phyloP scores from a whole-genome alignment of 2,888 invertebrate genomes.

The Ptycholaimellus sp. region DNA sequence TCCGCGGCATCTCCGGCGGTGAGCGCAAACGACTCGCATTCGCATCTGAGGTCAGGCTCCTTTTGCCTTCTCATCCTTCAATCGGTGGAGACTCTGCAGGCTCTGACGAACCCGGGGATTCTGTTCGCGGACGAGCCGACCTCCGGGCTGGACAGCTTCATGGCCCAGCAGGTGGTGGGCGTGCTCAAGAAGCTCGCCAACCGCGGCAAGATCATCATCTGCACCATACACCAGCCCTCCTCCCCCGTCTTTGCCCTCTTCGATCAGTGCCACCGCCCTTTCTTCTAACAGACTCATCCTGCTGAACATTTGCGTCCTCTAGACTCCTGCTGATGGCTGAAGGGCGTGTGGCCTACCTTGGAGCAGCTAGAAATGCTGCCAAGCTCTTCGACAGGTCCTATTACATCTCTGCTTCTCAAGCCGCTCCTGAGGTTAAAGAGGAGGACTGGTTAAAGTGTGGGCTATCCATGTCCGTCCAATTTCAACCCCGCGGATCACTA shows the following conservation, averaged over 20 bases:
- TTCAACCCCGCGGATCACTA: constrained; percentile 27
- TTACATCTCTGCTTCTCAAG: constrained; percentile 20
- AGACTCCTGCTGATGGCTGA: constrained; percentile 51
- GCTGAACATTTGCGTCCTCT: constrained; percentile 25
- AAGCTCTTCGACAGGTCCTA: constrained; percentile 40
- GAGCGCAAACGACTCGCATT: constrained; percentile 74
- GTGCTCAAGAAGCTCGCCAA: constrained; percentile 24
- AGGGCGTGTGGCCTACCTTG: constrained; percentile 57
- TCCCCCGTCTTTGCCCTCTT: constrained; percentile 66
- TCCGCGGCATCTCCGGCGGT: constrained; percentile 67
- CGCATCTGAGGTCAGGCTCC: constrained; percentile 54
- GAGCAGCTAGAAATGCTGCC: constrained; percentile 50
- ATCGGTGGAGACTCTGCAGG: too few relatives aligned
- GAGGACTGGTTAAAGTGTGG: constrained; percentile 10
- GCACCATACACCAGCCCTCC: constrained; percentile 80
- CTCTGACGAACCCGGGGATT: constrained; percentile 29
- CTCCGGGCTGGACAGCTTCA: constrained; percentile 28
- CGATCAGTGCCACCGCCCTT: constrained; percentile 35
- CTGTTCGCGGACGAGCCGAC: constrained; percentile 32
- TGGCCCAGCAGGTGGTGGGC: constrained; percentile 21
- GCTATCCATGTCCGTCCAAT: constrained; percentile 20
- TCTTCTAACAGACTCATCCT: constrained; percentile 31
- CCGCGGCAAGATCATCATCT: constrained; percentile 60
- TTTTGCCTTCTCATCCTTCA: too few relatives aligned
- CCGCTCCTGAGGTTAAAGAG: too few relatives aligned